Evolutionary conservation across 2,797 vertebrate genomes (phyloP).

Genomic region (Eurystomus glaucurus): DNA sequence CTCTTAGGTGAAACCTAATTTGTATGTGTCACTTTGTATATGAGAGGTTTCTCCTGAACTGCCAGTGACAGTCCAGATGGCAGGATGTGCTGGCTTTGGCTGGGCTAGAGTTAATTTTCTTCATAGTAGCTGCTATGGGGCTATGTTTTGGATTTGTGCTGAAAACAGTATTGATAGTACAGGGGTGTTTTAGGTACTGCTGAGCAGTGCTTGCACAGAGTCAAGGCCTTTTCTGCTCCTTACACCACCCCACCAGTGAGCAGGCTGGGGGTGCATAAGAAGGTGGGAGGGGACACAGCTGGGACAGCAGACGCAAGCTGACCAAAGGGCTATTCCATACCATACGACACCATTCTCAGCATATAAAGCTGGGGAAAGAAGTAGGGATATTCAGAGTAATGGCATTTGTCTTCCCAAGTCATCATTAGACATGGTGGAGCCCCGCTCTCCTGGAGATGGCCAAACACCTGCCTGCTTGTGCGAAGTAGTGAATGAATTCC

Average conservation of each 20-base stretch:
- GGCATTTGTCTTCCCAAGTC: not conserved
- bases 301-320: not conserved
- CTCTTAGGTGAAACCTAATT: not conserved
- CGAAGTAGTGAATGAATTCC: not conserved
- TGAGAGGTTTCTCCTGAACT: not conserved
- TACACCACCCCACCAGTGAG: not conserved
- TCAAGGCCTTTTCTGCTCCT: not conserved
- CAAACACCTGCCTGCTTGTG: not conserved
- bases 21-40: not conserved
- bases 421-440: not conserved
- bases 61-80: not conserved
- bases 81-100: not conserved
- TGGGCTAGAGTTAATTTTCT: not conserved
- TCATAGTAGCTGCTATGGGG: not conserved
- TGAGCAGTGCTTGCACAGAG: not conserved
- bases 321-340: not conserved
- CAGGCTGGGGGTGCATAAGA: not conserved
- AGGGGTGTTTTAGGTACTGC: not conserved
- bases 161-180: not conserved
- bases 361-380: not conserved
- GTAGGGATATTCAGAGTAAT: not conserved
- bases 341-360: not conserved
- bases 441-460: not conserved
- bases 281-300: not conserved
- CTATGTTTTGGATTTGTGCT: not conserved